phyloP scores from a whole-genome alignment of 2,797 vertebrate species.

The Thunnus albacares region DNA sequence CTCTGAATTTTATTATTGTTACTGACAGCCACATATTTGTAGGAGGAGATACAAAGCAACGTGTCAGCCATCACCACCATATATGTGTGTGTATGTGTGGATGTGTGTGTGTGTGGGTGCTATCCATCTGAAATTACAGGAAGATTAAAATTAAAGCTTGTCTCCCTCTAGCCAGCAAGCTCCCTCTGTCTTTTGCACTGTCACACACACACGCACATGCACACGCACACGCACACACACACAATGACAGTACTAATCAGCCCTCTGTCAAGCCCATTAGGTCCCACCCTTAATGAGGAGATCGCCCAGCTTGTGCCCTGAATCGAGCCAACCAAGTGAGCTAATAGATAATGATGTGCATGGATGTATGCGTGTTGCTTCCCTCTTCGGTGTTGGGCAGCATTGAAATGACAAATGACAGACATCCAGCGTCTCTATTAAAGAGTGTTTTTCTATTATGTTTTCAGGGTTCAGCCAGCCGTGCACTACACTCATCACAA shows the following conservation, averaged over 20 bases:
- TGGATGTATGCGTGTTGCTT: constrained; percentile 42
- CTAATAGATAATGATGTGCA: constrained; percentile 67
- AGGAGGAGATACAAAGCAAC: constrained; percentile 72
- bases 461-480: constrained; percentile 57
- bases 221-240: constrained; percentile 32
- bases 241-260: constrained; percentile 71
- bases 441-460: constrained; percentile 57
- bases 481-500: constrained; percentile 43
- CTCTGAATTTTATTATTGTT: constrained; percentile 73
- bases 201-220: constrained; percentile 14
- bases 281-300: constrained; percentile 72
- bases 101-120: constrained; percentile 48
- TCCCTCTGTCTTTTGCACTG: constrained; percentile 20
- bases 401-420: constrained; percentile 63
- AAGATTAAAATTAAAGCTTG: constrained; percentile 75
- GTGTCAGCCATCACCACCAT: constrained; percentile 49
- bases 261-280: constrained; percentile 72
- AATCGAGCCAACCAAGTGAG: constrained; percentile 56
- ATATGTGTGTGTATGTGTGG: constrained; percentile 34
- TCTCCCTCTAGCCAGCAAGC: constrained; percentile 63
- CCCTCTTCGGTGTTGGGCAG: constrained; percentile 21
- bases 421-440: constrained; percentile 61
- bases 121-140: constrained; percentile 72
- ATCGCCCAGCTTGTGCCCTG: constrained; percentile 67
- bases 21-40: constrained; percentile 76